These are phyloP conservation scores for Anthoscopus minutus DNA, from an alignment of 2,113 vertebrate species.

Conservation along the genomic window DNA sequence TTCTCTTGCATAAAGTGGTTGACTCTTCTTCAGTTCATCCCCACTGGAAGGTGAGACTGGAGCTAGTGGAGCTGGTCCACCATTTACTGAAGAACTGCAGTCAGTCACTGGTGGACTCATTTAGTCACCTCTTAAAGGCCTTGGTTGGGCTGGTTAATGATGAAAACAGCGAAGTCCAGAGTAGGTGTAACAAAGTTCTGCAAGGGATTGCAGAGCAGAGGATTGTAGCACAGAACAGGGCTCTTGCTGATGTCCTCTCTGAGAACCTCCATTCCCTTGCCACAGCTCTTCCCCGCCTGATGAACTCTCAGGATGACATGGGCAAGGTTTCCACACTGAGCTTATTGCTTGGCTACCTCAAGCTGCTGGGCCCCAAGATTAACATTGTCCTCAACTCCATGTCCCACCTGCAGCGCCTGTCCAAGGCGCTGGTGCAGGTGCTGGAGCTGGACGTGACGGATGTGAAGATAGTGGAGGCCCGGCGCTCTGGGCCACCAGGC, in stretches of 20 bases:
- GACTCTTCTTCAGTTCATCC: conserved; percentile 79
- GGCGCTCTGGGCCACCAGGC: conserved; percentile 13
- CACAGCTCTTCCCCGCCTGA: conserved; percentile 86
- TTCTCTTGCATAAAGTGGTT: conserved; percentile 80
- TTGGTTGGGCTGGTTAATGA: conserved; percentile 85
- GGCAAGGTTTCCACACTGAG: conserved; percentile 84
- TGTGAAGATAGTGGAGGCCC: conserved; percentile 84
- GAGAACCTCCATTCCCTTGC: conserved; percentile 87
- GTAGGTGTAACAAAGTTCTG: conserved; percentile 69
- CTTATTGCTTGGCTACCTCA: conserved; percentile 85
- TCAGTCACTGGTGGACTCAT: conserved; percentile 73
- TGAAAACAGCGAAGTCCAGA: conserved; percentile 76
- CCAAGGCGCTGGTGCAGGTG: conserved; percentile 87
- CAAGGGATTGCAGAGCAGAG: conserved; percentile 64
- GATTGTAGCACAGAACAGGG: conserved; percentile 59
- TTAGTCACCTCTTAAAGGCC: conserved; percentile 79
- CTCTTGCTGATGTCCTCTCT: conserved; percentile 80
- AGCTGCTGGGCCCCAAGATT: conserved; percentile 83
- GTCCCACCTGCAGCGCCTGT: conserved; percentile 86
- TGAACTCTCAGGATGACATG: conserved; percentile 85
- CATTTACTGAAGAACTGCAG: conserved; percentile 76
- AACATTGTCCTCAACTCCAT: conserved; percentile 77
- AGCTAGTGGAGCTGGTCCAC: conserved; percentile 76
- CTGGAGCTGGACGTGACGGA: conserved; percentile 86
- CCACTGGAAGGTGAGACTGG: conserved; percentile 88